These are phyloP conservation scores for Phymanthus crucifer DNA, from an alignment of 92 coral and sea anemone species.

Conservation along the genomic window DNA sequence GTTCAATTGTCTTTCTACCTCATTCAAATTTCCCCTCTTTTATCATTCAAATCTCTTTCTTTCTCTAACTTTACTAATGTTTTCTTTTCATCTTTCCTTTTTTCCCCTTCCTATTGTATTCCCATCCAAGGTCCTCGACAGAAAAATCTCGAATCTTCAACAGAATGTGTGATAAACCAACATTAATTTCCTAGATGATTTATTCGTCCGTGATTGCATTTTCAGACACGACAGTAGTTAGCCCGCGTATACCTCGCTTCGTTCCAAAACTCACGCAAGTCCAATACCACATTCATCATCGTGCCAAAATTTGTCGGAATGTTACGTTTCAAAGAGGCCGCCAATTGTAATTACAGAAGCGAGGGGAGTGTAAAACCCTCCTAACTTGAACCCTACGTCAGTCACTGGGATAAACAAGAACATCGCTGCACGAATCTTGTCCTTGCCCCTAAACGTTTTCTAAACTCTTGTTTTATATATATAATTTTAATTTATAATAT, in stretches of 20 bases:
- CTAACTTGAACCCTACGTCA: neutral
- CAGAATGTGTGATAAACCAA: neutral
- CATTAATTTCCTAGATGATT: conserved; percentile 3
- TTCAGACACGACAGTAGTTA: conserved; percentile 2
- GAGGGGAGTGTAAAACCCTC: neutral
- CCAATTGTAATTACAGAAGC: neutral
- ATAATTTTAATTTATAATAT: neutral
- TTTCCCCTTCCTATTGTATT: neutral
- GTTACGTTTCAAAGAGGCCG: conserved; percentile 24
- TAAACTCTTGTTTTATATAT: neutral
- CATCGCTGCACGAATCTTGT: neutral
- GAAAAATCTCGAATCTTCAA: conserved; percentile 1
- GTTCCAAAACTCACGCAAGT: conserved; percentile 1
- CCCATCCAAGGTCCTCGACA: neutral
- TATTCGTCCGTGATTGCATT: neutral
- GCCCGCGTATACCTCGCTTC: neutral
- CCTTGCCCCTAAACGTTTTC: neutral
- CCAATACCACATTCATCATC: neutral
- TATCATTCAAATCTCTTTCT: too few species aligned
- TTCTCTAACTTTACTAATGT: too few species aligned
- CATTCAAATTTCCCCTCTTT: too few species aligned
- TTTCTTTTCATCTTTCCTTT: neutral
- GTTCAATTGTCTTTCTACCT: too few species aligned
- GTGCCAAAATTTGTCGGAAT: conserved; percentile 27
- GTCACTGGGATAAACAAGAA: neutral